Evolutionary conservation across 2,888 invertebrate genomes (phyloP).

Genomic region (Drosophila greeni): DNA sequence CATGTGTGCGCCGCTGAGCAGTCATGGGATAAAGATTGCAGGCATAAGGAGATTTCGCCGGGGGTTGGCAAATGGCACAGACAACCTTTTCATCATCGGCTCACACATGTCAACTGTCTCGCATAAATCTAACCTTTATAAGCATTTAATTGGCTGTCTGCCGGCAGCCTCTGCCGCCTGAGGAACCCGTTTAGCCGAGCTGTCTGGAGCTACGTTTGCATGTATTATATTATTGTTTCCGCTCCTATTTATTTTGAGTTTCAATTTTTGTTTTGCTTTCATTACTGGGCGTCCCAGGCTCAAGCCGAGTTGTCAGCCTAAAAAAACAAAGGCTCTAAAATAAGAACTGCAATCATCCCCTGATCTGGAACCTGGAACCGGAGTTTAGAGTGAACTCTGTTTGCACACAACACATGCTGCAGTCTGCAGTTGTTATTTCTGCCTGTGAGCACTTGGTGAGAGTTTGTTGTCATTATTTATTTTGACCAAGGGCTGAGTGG

Average conservation of each 20-base stretch:
- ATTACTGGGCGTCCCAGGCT: conserved; percentile 49
- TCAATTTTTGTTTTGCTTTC: conserved; percentile 67
- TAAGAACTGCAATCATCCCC: conserved; percentile 51
- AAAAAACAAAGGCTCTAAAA: conserved; percentile 34
- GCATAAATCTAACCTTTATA: conserved; percentile 62
- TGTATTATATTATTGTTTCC: conserved; percentile 30
- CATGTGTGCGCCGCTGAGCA: conserved; percentile 19
- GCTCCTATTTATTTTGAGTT: conserved; percentile 65
- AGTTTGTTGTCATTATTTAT: conserved; percentile 69
- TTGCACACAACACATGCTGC: conserved; percentile 62
- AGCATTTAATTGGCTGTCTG: conserved; percentile 69
- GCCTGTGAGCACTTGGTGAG: conserved; percentile 70
- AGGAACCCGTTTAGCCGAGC: conserved; percentile 35
- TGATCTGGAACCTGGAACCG: conserved; percentile 23
- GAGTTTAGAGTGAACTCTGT: conserved; percentile 34
- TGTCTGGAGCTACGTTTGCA: conserved; percentile 23
- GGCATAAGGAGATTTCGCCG: conserved; percentile 27
- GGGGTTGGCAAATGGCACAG: conserved; percentile 22
- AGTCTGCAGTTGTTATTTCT: conserved; percentile 59
- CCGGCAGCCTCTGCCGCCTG: conserved; percentile 6
- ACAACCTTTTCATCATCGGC: conserved; percentile 38
- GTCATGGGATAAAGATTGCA: conserved; percentile 23
- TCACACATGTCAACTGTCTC: conserved; percentile 59
- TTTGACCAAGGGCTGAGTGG: conserved; percentile 55
- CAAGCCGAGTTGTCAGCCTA: conserved; percentile 40